phyloP scores from a whole-genome alignment of 2,888 invertebrate genomes.

The Drosophila prolongata region DNA sequence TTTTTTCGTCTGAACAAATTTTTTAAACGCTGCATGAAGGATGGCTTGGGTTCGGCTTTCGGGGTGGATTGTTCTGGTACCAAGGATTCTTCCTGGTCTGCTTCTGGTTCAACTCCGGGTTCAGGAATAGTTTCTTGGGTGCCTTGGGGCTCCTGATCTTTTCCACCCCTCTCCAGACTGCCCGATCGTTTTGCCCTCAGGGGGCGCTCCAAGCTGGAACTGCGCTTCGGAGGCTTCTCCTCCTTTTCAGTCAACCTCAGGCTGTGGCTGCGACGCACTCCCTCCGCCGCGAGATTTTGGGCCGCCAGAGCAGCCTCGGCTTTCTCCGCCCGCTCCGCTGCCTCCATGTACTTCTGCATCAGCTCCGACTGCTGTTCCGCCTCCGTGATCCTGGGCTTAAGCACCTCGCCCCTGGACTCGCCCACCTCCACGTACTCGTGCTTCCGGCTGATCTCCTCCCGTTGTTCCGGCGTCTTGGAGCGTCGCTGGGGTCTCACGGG shows the following conservation, averaged over 20 bases:
- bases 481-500: slow-evolving; percentile 81
- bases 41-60: background rate
- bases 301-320: slow-evolving; percentile 53
- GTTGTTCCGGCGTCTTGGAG: slow-evolving; percentile 81
- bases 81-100: background rate
- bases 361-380: slow-evolving; percentile 57
- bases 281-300: slow-evolving; percentile 47
- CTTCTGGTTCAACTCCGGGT: background rate
- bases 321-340: slow-evolving; percentile 56
- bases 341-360: slow-evolving; percentile 60
- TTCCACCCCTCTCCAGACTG: slow-evolving; percentile 51
- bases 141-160: background rate
- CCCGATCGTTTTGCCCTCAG: slow-evolving; percentile 37
- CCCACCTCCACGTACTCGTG: slow-evolving; percentile 66
- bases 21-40: slow-evolving; percentile 32
- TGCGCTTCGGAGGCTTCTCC: slow-evolving; percentile 46
- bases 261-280: slow-evolving; percentile 61
- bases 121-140: background rate
- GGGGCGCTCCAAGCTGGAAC: slow-evolving; percentile 59
- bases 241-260: slow-evolving; percentile 42
- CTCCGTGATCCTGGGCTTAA: slow-evolving; percentile 45
- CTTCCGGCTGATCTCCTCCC: slow-evolving; percentile 54
- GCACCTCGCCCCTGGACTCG: slow-evolving; percentile 25
- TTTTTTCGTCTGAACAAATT: slow-evolving; percentile 26
- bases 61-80: background rate